Evolutionary conservation across 2,888 invertebrate species (phyloP).

Genomic region (Platerodrilus igneus): DNA sequence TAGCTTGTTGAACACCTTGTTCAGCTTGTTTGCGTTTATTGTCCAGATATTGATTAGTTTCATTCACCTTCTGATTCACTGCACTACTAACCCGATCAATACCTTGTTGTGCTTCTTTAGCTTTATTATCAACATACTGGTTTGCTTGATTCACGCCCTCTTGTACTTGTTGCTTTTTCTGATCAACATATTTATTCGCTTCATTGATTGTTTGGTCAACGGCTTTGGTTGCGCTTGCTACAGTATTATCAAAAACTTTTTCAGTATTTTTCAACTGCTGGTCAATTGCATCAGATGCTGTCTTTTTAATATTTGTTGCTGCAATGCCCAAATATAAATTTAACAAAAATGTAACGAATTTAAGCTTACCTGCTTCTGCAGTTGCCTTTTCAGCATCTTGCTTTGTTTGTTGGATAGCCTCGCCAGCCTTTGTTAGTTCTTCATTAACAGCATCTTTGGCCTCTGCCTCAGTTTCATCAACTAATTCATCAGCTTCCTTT

Average conservation of each 20-base stretch:
- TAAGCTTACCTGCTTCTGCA: conserved; percentile 48
- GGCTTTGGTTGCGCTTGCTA: conserved; percentile 28
- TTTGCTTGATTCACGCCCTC: conserved; percentile 37
- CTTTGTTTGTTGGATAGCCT: conserved; percentile 57
- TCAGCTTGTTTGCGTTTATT: conserved; percentile 19
- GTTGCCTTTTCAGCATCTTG: conserved; percentile 52
- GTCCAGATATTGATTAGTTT: conserved; percentile 14
- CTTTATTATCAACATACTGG: conserved; percentile 40
- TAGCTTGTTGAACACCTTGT: conserved; percentile 17
- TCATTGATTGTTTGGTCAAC: conserved; percentile 28
- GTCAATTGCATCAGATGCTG: conserved; percentile 41
- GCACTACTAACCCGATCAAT: conserved; percentile 19
- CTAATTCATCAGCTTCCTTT: conserved; percentile 63
- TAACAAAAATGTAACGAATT: too few relatives aligned
- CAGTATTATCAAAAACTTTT: conserved; percentile 42
- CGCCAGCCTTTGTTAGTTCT: conserved; percentile 60
- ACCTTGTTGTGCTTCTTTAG: conserved; percentile 22
- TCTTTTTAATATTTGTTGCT: conserved; percentile 46
- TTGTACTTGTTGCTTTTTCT: conserved; percentile 29
- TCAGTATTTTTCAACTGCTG: conserved; percentile 40
- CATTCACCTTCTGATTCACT: conserved; percentile 20
- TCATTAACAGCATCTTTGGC: conserved; percentile 61
- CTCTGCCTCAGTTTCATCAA: conserved; percentile 57
- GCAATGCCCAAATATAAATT: too few relatives aligned
- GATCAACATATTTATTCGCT: conserved; percentile 35